These are phyloP conservation scores for Sepiola atlantica DNA, from an alignment of 2,888 invertebrate genomes.

Conservation along the genomic window DNA sequence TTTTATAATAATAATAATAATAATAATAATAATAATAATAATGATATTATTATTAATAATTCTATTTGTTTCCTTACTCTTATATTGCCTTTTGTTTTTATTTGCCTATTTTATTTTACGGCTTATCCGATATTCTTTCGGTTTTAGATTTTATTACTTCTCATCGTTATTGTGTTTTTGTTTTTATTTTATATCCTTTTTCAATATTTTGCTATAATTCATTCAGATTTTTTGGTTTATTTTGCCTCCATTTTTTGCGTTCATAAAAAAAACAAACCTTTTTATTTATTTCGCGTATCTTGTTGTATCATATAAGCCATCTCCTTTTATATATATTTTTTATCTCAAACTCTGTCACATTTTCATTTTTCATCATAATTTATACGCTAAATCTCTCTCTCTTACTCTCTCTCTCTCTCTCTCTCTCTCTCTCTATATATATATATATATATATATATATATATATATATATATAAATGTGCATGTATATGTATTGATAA, in stretches of 20 bases:
- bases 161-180: not conserved
- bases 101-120: not conserved
- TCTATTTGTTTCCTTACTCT: not conserved
- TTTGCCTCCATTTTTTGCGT: not conserved
- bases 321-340: not conserved
- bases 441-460: not conserved
- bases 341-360: not conserved
- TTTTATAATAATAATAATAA: not conserved
- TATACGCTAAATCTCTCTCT: too few relatives aligned
- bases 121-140: not conserved
- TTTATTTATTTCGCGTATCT: not conserved
- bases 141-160: not conserved
- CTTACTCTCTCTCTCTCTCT: too few relatives aligned
- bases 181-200: not conserved
- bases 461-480: not conserved
- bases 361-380: not conserved
- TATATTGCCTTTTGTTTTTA: not conserved
- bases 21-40: too few relatives aligned
- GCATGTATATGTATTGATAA: not conserved
- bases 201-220: not conserved
- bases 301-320: not conserved
- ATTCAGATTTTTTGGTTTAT: not conserved
- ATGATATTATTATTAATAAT: not conserved
- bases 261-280: not conserved
- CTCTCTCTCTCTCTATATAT: not conserved